Base-by-base conservation (phyloP, 2,888 invertebrate genomes). In the Thereva unica region DNA sequence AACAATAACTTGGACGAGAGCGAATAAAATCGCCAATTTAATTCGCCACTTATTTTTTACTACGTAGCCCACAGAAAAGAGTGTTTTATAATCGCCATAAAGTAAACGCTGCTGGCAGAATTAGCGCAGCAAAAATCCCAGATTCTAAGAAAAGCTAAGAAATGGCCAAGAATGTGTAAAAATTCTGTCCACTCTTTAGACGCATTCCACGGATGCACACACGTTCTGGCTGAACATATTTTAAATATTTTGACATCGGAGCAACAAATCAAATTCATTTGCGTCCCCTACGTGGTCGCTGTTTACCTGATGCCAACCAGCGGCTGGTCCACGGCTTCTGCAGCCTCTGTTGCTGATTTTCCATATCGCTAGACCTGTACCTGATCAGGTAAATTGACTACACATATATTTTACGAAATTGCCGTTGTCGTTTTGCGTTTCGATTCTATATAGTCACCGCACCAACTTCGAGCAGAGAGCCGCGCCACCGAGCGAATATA, bases 161-260 rank as follows among this genome's bases (percentile, higher is more conserved):
- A 23, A 23, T 23, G 23, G 23, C 23, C 2, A 23, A 23, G 23
- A 23, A 56, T 68, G 66, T 68, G 68, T 66, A 67, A 67, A 67
- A 69, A 64, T 69, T 61, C 69, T 67, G 69, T 69, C 61, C 61
- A 54, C 69, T 69, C 67, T 68, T 64, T 67, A 66, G 66, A 68
- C 66, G 64, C 68, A 69, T 69, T 69, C 69, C 61, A 59, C 59
- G 66, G 59, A 69, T 69, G 67, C 68, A 69, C 69, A 69, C 69
- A 64, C 69, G 69, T 64, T 68, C 65, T 9, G 38, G 66, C 55
- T 35, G 64, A 67, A 69, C 68, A 69, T 69, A 68, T 69, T 69
- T 69, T 69, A 67, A 69, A 69, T 69, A 69, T 68, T 69, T 69
- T 69, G 69, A 69, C 69, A 68, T 66, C 66, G 64, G 44, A 63